Evolutionary conservation across 2,797 vertebrate species (phyloP).

Genomic region (Trachurus trachurus): DNA sequence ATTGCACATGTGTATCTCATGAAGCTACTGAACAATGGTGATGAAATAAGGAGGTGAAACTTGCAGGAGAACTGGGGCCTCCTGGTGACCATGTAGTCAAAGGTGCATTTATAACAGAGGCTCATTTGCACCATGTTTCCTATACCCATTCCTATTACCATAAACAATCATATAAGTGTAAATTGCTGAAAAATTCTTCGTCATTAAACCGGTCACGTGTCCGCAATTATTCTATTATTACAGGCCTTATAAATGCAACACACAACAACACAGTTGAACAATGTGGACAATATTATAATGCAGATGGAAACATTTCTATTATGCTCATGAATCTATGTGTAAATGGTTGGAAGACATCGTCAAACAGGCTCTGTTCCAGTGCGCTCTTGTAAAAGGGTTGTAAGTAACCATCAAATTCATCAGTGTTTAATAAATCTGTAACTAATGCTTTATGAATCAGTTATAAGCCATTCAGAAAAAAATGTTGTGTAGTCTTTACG

Average conservation of each 20-base stretch:
- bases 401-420: background rate
- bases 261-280: background rate
- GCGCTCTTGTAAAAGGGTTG: background rate
- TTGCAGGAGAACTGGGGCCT: background rate
- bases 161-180: background rate
- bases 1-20: background rate
- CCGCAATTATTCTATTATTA: background rate
- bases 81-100: background rate
- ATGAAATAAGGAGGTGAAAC: background rate
- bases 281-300: background rate
- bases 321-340: background rate
- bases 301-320: background rate
- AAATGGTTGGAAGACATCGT: background rate
- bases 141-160: background rate
- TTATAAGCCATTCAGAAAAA: background rate
- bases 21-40: constrained; percentile 6
- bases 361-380: background rate
- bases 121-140: background rate
- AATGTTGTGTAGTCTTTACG: too few relatives aligned
- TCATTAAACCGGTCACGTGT: background rate
- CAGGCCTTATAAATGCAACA: background rate
- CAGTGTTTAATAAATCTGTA: background rate
- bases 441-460: background rate
- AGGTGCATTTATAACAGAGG: background rate
- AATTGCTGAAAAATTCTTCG: background rate